phyloP scores from a whole-genome alignment of 2,888 invertebrate species.

The Tyria jacobaeae region DNA sequence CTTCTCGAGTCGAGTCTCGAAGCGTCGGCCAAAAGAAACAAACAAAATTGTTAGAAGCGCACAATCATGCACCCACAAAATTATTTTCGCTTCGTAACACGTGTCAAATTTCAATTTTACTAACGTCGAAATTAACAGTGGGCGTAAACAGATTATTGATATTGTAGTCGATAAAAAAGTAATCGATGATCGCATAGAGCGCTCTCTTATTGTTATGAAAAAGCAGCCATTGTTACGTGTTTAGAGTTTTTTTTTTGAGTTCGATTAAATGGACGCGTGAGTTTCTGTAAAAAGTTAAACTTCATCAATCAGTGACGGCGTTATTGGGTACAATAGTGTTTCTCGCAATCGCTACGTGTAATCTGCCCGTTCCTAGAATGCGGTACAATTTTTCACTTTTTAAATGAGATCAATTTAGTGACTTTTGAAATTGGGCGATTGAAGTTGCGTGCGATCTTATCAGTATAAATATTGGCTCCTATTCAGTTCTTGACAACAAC shows the following conservation, averaged over 20 bases:
- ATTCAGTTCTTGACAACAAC: constrained; percentile 31
- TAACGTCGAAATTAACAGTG: constrained; percentile 85
- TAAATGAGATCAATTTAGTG: constrained; percentile 74
- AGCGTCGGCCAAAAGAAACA: constrained; percentile 81
- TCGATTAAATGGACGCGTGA: constrained; percentile 74
- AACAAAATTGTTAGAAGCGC: constrained; percentile 81
- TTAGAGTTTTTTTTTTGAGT: constrained; percentile 68
- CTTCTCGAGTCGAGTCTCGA: constrained; percentile 65
- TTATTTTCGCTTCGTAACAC: constrained; percentile 85
- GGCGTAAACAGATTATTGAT: constrained; percentile 86
- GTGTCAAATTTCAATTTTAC: constrained; percentile 86
- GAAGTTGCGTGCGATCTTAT: constrained; percentile 46
- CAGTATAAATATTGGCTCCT: constrained; percentile 48
- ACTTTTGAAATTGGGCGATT: constrained; percentile 45
- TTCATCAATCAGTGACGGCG: constrained; percentile 84
- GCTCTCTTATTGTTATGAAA: constrained; percentile 71
- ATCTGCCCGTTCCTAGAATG: constrained; percentile 77
- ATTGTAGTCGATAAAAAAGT: constrained; percentile 84
- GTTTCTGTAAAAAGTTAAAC: constrained; percentile 72
- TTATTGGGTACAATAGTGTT: constrained; percentile 80
- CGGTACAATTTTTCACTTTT: constrained; percentile 71
- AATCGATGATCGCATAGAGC: constrained; percentile 84
- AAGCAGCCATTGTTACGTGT: constrained; percentile 80
- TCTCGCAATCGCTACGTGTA: constrained; percentile 71
- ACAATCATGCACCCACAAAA: constrained; percentile 82